Percentiles rank a stretch among this genome's conserved stretches.
Evolutionary conservation across 2,888 invertebrate species (phyloP).

Genomic region (Cheilosia pagana): DNA sequence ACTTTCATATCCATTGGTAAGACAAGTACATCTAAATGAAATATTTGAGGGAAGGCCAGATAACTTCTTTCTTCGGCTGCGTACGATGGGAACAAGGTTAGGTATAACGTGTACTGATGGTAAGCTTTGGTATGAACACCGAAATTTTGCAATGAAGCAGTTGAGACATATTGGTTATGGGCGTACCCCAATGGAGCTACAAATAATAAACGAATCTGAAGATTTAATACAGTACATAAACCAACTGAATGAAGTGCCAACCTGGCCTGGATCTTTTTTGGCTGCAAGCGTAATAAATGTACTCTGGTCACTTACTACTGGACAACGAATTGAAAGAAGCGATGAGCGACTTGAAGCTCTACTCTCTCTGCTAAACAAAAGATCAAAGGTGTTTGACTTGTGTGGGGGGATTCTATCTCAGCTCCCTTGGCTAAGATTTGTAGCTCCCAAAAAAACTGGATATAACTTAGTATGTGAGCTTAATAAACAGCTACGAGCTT

Average conservation of each 20-base stretch:
- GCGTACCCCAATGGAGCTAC: conserved; percentile 84
- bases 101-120: conserved; percentile 86
- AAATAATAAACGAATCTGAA: conserved; percentile 85
- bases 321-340: conserved; percentile 83
- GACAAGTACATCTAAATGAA: conserved; percentile 85
- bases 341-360: conserved; percentile 83
- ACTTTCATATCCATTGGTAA: conserved; percentile 84
- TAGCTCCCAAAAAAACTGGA: conserved; percentile 86
- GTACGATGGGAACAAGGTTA: conserved; percentile 86
- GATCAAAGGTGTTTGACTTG: conserved; percentile 86
- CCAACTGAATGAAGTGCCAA: conserved; percentile 75
- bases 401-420: conserved; percentile 86
- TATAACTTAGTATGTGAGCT: conserved; percentile 85
- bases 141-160: conserved; percentile 85
- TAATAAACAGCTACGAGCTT: conserved; percentile 85
- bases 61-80: conserved; percentile 86
- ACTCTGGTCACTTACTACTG: conserved; percentile 86
- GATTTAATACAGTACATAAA: conserved; percentile 81
- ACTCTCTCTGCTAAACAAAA: conserved; percentile 83
- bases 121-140: conserved; percentile 85
- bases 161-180: conserved; percentile 86
- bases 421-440: conserved; percentile 86
- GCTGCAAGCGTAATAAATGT: conserved; percentile 87
- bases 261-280: conserved; percentile 83
- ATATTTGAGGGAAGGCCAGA: conserved; percentile 88